These are phyloP conservation scores for Aspidapion aeneum DNA, from an alignment of 2,888 invertebrate genomes.

Conservation along the genomic window DNA sequence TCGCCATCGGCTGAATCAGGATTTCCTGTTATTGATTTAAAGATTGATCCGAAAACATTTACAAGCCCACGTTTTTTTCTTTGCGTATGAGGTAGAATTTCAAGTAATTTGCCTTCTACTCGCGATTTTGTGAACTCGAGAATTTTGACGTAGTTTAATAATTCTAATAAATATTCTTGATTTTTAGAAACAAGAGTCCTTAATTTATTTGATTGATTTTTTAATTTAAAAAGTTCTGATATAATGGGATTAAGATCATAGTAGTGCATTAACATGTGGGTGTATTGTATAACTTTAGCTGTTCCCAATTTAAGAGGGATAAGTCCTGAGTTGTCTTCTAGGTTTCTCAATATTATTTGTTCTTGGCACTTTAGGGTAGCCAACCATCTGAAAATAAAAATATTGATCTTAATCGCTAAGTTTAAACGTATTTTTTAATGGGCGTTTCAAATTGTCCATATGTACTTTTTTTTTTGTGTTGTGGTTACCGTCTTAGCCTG, in stretches of 20 bases:
- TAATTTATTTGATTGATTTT: not conserved
- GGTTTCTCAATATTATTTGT: not conserved
- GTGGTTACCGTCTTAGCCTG: too few relatives aligned
- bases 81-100: not conserved
- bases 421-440: not conserved
- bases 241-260: conserved; percentile 1
- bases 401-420: not conserved
- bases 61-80: not conserved
- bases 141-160: not conserved
- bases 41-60: conserved; percentile 1
- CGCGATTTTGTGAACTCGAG: not conserved
- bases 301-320: too few relatives aligned
- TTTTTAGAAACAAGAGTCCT: not conserved
- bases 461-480: too few relatives aligned
- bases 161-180: not conserved
- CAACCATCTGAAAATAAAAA: not conserved
- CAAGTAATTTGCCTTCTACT: not conserved
- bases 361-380: too few relatives aligned
- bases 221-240: not conserved
- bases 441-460: not conserved
- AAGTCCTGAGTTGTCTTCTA: not conserved
- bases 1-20: conserved; percentile 4
- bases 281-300: too few relatives aligned
- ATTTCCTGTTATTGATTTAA: conserved; percentile 7
- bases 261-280: conserved; percentile 2